These are phyloP conservation scores for Drosophila mercatorum DNA, from an alignment of 2,888 invertebrate genomes.

Conservation along the genomic window DNA sequence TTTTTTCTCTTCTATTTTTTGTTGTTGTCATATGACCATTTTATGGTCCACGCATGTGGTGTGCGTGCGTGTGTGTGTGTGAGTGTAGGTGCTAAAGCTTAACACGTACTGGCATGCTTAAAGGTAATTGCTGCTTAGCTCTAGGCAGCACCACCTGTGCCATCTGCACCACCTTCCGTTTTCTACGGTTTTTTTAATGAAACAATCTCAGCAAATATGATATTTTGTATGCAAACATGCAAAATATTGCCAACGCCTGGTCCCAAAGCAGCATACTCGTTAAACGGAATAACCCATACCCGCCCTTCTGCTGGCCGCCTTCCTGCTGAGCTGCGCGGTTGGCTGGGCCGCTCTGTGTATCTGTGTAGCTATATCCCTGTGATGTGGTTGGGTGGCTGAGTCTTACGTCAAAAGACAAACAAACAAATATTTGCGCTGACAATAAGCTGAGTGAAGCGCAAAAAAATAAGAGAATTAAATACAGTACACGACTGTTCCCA, in stretches of 20 bases:
- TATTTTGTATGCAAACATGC: conserved; percentile 81
- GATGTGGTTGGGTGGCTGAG: conserved; percentile 49
- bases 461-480: conserved; percentile 48
- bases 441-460: conserved; percentile 58
- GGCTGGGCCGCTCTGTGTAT: neutral
- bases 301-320: neutral
- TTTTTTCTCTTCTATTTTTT: conserved; percentile 40
- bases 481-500: conserved; percentile 23
- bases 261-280: conserved; percentile 54
- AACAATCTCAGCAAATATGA: conserved; percentile 80
- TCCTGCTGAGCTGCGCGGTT: conserved; percentile 19
- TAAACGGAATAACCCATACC: conserved; percentile 67
- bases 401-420: conserved; percentile 73
- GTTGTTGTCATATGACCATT: conserved; percentile 70
- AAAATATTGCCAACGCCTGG: conserved; percentile 64
- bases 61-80: conserved; percentile 28
- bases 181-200: conserved; percentile 70
- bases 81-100: conserved; percentile 71
- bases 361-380: conserved; percentile 27
- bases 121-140: conserved; percentile 43
- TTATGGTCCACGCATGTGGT: conserved; percentile 74
- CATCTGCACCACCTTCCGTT: conserved; percentile 1
- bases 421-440: conserved; percentile 76
- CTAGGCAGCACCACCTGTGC: conserved; percentile 48
- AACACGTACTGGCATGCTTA: conserved; percentile 71